Evolutionary conservation across 2,888 invertebrate genomes (phyloP).

Genomic region (Liodrosophila aerea): DNA sequence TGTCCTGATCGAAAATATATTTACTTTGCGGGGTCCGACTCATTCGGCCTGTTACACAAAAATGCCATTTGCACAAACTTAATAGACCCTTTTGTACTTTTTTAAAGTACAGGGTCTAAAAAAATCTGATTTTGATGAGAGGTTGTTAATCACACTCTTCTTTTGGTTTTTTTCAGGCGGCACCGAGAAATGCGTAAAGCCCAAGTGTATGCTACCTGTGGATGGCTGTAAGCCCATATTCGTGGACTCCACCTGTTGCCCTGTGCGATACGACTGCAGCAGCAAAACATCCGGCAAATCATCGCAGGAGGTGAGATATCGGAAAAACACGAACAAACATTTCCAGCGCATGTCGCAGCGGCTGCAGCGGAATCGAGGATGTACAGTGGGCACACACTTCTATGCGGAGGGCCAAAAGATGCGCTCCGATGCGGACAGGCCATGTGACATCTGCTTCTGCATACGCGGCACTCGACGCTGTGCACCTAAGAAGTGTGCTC

Average conservation of each 20-base stretch:
- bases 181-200: constrained; percentile 89
- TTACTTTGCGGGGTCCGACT: too few relatives aligned
- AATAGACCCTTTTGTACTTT: too few relatives aligned
- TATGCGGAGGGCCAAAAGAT: constrained; percentile 89
- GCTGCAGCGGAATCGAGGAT: constrained; percentile 80
- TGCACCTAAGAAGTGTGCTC: constrained; percentile 89
- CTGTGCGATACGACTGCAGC: constrained; percentile 89
- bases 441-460: constrained; percentile 92
- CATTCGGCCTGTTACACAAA: too few relatives aligned
- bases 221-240: constrained; percentile 84
- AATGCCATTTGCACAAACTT: too few relatives aligned
- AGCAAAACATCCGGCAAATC: constrained; percentile 79
- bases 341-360: constrained; percentile 80
- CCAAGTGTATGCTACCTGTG: constrained; percentile 89
- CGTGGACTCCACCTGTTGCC: constrained; percentile 87
- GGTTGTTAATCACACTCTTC: background rate
- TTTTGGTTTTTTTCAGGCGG: constrained; percentile 82
- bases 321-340: constrained; percentile 80
- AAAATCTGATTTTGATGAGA: too few relatives aligned
- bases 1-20: too few relatives aligned
- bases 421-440: constrained; percentile 82
- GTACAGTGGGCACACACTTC: constrained; percentile 86
- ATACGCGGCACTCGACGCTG: constrained; percentile 89
- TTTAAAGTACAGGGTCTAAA: too few relatives aligned
- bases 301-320: constrained; percentile 78